Evolutionary conservation across 2,113 vertebrate genomes (phyloP).

Genomic region (Zingel zingel): DNA sequence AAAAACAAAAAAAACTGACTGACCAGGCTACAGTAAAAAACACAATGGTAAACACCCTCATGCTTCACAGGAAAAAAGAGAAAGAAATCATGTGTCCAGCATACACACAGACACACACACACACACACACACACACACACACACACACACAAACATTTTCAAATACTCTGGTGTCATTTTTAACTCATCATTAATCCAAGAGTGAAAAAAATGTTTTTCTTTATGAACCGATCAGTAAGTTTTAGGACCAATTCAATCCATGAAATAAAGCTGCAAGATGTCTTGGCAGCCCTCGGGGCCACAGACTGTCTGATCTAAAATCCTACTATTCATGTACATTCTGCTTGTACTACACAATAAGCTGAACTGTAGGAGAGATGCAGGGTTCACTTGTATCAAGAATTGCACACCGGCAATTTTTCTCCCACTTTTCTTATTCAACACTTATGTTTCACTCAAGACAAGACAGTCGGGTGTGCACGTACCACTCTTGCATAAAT

Average conservation of each 20-base stretch:
- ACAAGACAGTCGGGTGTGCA: conserved; percentile 54
- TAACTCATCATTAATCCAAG: conserved; percentile 71
- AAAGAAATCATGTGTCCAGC: conserved; percentile 49
- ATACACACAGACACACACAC: background rate
- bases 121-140: conserved; percentile 51
- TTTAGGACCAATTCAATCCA: background rate
- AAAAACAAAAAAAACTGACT: conserved; percentile 47
- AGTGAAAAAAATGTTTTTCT: conserved; percentile 14
- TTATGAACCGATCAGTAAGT: background rate
- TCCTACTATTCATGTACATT: background rate
- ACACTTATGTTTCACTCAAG: conserved; percentile 32
- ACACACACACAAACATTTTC: conserved; percentile 64
- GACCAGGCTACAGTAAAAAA: conserved; percentile 67
- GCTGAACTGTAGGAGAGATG: background rate
- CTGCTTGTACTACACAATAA: background rate
- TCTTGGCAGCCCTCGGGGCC: background rate
- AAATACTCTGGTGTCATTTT: conserved; percentile 74
- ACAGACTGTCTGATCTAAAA: background rate
- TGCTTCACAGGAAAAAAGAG: conserved; percentile 72
- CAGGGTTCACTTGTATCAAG: background rate
- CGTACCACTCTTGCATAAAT: conserved; percentile 74
- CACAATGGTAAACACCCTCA: conserved; percentile 76
- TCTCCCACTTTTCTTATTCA: conserved; percentile 29
- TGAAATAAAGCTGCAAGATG: background rate
- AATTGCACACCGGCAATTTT: background rate